Conservation (phyloP, 2,113 vertebrate species). For the Poecile atricapillus region DNA sequence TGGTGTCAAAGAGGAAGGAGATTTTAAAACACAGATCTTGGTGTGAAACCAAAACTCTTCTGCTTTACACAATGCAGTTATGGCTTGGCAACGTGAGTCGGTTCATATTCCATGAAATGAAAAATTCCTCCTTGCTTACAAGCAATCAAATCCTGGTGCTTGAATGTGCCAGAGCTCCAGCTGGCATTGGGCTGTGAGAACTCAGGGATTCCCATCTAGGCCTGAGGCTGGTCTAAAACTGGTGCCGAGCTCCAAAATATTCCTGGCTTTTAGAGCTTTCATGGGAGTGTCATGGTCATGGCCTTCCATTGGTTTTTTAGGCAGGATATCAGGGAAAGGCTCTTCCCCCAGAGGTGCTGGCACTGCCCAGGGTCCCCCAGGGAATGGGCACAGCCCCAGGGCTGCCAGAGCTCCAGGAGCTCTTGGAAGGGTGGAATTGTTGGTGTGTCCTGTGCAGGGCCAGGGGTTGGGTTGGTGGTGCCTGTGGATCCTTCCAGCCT, state of each 20-base stretch:
- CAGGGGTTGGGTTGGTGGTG: not conserved
- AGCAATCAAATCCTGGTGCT: not conserved
- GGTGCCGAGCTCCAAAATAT: not conserved
- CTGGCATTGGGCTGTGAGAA: not conserved
- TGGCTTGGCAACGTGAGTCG: fast-evolving
- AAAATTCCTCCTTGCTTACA: not conserved
- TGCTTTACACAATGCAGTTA: not conserved
- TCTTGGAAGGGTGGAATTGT: not conserved
- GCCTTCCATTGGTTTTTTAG: not conserved
- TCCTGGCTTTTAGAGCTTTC: not conserved
- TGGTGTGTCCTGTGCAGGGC: not conserved
- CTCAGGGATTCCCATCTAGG: not conserved
- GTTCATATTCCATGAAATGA: not conserved
- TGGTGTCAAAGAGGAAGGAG: not conserved
- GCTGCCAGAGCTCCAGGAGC: not conserved
- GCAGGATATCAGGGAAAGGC: not conserved
- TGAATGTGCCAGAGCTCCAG: not conserved
- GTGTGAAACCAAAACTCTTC: not conserved
- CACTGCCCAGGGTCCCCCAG: not conserved
- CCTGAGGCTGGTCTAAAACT: not conserved
- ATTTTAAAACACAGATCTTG: not conserved
- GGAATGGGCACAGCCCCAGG: fast-evolving
- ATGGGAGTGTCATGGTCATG: not conserved
- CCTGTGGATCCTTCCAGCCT: not conserved
- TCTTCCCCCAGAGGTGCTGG: not conserved